These are phyloP conservation scores for Trissolcus japonicus DNA, from an alignment of 2,888 invertebrate species.

Conservation along the genomic window DNA sequence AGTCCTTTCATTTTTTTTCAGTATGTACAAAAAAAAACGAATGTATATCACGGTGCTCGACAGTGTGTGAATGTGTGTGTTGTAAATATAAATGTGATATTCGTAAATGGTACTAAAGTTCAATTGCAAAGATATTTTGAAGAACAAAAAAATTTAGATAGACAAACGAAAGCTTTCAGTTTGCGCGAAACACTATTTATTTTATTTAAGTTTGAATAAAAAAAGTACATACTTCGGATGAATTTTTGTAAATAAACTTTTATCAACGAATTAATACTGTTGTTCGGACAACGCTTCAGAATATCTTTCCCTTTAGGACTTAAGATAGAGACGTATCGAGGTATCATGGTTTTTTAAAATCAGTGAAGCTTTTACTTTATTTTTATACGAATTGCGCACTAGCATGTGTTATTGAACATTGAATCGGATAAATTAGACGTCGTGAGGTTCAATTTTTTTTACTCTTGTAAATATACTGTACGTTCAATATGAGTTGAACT, in stretches of 20 bases:
- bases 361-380: slow-evolving; percentile 8
- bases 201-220: too few relatives aligned
- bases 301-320: slow-evolving; percentile 8
- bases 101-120: slow-evolving; percentile 14
- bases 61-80: slow-evolving; percentile 4
- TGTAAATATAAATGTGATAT: slow-evolving; percentile 22
- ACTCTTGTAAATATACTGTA: slow-evolving; percentile 34
- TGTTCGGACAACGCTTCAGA: slow-evolving; percentile 5
- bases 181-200: too few relatives aligned
- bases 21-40: background rate
- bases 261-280: background rate
- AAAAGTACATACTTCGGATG: too few relatives aligned
- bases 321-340: background rate
- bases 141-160: slow-evolving; percentile 2
- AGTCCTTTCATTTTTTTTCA: background rate
- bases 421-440: background rate
- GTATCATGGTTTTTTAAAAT: slow-evolving; percentile 11
- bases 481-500: slow-evolving; percentile 10
- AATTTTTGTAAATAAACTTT: too few relatives aligned
- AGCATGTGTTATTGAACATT: too few relatives aligned
- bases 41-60: slow-evolving; percentile 13
- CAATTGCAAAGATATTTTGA: slow-evolving; percentile 22
- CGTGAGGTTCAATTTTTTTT: slow-evolving; percentile 19
- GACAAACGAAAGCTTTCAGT: background rate
- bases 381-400: slow-evolving; percentile 10